Conservation (phyloP, 2,797 vertebrate genomes). For the Onychomys leucogaster region DNA sequence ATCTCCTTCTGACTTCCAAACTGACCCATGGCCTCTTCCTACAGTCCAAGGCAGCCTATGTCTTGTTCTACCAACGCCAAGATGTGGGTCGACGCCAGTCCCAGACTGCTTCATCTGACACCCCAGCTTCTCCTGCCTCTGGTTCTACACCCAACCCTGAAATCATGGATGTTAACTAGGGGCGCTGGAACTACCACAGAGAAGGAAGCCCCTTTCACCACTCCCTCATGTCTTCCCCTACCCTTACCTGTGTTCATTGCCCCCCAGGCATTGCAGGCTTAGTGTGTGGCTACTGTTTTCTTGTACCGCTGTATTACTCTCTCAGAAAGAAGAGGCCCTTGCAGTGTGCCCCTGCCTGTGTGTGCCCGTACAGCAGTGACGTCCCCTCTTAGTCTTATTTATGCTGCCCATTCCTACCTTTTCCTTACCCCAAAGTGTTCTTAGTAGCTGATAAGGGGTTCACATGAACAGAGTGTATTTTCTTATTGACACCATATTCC, state of each 20-base stretch:
- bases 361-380: slow-evolving; percentile 57
- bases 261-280: slow-evolving; percentile 56
- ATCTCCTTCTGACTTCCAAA: neutral
- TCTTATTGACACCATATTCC: slow-evolving; percentile 75
- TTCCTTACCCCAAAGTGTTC: slow-evolving; percentile 46
- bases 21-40: slow-evolving; percentile 25
- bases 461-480: slow-evolving; percentile 81
- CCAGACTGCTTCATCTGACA: slow-evolving; percentile 60
- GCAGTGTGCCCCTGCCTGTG: slow-evolving; percentile 28
- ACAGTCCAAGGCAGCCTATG: slow-evolving; percentile 94
- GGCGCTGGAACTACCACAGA: neutral
- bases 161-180: slow-evolving; percentile 69
- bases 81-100: slow-evolving; percentile 89
- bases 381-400: slow-evolving; percentile 72
- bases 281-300: slow-evolving; percentile 68
- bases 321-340: neutral
- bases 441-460: slow-evolving; percentile 35
- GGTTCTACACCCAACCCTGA: slow-evolving; percentile 46
- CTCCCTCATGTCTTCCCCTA: neutral
- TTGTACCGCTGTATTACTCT: slow-evolving; percentile 60
- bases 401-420: slow-evolving; percentile 61
- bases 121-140: slow-evolving; percentile 75
- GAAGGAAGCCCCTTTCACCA: slow-evolving; percentile 5
- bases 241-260: neutral
- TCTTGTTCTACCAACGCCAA: slow-evolving; percentile 94